Conservation (phyloP, 2,797 vertebrate species). For the Dromococcyx pavoninus region DNA sequence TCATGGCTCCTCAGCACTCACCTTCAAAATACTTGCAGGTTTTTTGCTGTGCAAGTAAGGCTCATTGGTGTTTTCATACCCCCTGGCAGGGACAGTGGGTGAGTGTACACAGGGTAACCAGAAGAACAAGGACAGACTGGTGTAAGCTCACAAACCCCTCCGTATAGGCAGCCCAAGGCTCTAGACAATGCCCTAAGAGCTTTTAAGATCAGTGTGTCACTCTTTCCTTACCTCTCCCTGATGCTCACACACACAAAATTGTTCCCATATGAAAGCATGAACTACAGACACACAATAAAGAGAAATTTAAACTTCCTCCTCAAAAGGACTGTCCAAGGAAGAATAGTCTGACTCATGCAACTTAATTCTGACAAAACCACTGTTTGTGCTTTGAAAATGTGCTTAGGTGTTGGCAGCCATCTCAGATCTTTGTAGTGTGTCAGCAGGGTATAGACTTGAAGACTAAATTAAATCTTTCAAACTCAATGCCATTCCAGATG, state of each 20-base stretch:
- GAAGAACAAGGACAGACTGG: neutral
- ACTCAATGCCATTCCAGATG: neutral
- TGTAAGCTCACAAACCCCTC: neutral
- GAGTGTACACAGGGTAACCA: neutral
- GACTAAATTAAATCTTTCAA: slow-evolving; percentile 7
- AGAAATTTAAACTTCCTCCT: slow-evolving; percentile 1
- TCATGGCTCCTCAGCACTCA: neutral
- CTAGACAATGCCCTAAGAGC: neutral
- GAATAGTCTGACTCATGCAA: slow-evolving; percentile 5
- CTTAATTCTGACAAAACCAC: slow-evolving; percentile 17
- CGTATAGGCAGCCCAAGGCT: neutral
- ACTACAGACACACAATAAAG: neutral
- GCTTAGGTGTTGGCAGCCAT: slow-evolving; percentile 25
- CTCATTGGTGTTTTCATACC: neutral
- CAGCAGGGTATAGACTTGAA: slow-evolving; percentile 18
- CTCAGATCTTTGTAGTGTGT: neutral
- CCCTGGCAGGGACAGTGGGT: neutral
- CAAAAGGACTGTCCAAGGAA: neutral
- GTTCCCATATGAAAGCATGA: slow-evolving; percentile 15
- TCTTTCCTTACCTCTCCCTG: neutral
- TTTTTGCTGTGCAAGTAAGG: neutral
- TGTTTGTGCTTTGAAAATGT: neutral
- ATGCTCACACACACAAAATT: neutral
- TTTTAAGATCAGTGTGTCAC: neutral
- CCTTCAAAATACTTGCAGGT: neutral